Base-by-base conservation (phyloP, 2,888 invertebrate species). In the Brachyptera risi region DNA sequence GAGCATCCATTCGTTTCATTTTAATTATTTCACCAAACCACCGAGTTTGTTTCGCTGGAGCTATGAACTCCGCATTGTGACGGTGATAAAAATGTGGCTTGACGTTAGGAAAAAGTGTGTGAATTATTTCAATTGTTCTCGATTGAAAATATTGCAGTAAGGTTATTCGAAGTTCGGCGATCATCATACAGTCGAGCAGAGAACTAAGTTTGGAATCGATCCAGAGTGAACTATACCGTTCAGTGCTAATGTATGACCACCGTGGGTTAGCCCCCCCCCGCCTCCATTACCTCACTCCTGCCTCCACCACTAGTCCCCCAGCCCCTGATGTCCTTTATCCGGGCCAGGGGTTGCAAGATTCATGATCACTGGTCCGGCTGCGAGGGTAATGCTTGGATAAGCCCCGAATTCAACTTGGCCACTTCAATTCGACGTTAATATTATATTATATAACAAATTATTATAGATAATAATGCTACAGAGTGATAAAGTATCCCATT, bases 171-270 rank as follows among this genome's bases (percentile, higher is more conserved):
- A 31, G 31, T 31, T 31, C 11, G 31, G 31, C 31, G 31, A 31
- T 31, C 31, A 31, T 31, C 11, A 31, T 31, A 11, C 31, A 31
- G 7, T 31, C 31, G 11, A 31, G 7, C 11, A 11, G 44, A 17
- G 44, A 17, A 11, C 19, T 21, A 31, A 15, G 19, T 56, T 58
- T 57, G 61, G 58, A 57, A 61, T 61, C 58, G 61, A 61, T 61
- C 40, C 58, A 58, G 27, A 13, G 40, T 17, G n/a, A n/a, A n/a
- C n/a, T n/a, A n/a, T 15, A 37, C 37, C 4, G 35, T 44, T 23
- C 56, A 49, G 47, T 17, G 60, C 57, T 61, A 61, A 61, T 58
- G 42, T 61, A 57, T 57, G 61, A 17, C 56, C 37, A 40, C 26
- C 56, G 38, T 15, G 38, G 40, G 42, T 35, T 26, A 56, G 17